Conservation (phyloP, 2,888 invertebrate genomes). For the Epinotia brunnichana region DNA sequence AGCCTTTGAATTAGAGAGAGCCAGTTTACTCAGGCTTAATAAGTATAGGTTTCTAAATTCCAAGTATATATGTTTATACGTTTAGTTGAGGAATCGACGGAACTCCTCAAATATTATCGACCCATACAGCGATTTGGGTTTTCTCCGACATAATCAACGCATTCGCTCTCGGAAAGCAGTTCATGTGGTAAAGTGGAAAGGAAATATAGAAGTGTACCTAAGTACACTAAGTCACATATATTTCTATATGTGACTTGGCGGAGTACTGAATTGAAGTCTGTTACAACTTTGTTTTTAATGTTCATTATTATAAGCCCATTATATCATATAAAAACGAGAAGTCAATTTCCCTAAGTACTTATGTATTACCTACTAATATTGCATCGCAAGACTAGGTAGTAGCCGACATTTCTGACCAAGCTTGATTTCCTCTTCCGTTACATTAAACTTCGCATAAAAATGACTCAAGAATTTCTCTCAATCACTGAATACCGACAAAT, state of each 20-base stretch:
- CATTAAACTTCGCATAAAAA: background rate
- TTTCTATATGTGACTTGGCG: too few species aligned
- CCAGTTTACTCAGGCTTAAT: background rate
- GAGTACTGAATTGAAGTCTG: too few species aligned
- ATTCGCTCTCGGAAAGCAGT: too few species aligned
- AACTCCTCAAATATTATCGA: too few species aligned
- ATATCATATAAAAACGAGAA: too few species aligned
- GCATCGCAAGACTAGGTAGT: background rate
- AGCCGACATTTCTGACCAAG: background rate
- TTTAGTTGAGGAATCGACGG: background rate
- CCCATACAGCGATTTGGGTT: too few species aligned
- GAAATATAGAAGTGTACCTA: too few species aligned
- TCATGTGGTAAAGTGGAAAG: too few species aligned
- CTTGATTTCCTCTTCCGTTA: slow-evolving; percentile 1
- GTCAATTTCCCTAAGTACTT: background rate
- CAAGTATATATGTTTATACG: slow-evolving; percentile 10
- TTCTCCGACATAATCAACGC: too few species aligned
- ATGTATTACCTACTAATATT: background rate
- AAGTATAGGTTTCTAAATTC: background rate
- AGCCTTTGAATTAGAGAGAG: background rate
- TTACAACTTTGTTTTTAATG: too few species aligned
- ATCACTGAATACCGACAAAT: background rate
- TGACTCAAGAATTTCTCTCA: slow-evolving; percentile 6
- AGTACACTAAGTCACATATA: too few species aligned
- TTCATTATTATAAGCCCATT: too few species aligned